Conservation (phyloP, 2,888 invertebrate species). For the Octonoba sinensis region DNA sequence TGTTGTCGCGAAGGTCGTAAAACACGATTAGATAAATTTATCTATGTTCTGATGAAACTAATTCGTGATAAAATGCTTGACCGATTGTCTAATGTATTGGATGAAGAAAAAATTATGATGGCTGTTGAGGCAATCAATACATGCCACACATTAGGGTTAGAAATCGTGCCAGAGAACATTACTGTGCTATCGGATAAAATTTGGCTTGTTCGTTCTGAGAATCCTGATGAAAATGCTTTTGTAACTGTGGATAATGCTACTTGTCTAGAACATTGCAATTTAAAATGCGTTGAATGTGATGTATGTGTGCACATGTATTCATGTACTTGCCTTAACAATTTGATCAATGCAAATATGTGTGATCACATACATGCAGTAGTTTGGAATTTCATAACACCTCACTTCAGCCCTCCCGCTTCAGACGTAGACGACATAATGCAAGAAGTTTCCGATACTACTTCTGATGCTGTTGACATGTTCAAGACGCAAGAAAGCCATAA, state of each 20-base stretch:
- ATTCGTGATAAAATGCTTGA: conserved; percentile 48
- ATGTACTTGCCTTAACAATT: conserved; percentile 41
- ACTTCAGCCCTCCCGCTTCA: conserved; percentile 18
- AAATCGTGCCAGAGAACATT: conserved; percentile 31
- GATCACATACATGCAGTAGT: conserved; percentile 54
- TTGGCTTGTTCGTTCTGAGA: conserved; percentile 25
- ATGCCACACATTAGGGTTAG: conserved; percentile 30
- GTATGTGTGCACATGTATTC: conserved; percentile 51
- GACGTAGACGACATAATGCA: background rate
- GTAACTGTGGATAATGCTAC: conserved; percentile 24
- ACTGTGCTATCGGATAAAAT: conserved; percentile 34
- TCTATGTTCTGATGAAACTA: conserved; percentile 49
- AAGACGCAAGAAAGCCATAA: too few species aligned
- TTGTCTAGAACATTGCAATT: conserved; percentile 45
- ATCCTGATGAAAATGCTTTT: conserved; percentile 31
- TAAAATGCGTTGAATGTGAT: conserved; percentile 41
- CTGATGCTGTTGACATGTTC: background rate
- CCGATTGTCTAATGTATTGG: conserved; percentile 24
- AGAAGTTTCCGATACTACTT: background rate
- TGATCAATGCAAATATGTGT: conserved; percentile 53
- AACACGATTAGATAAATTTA: conserved; percentile 34
- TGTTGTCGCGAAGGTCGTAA: conserved; percentile 26
- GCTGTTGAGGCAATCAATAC: conserved; percentile 36
- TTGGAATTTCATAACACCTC: conserved; percentile 36
- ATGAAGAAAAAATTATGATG: conserved; percentile 38